Base-by-base conservation (phyloP, 2,797 vertebrate genomes). In the Artibeus jamaicensis region DNA sequence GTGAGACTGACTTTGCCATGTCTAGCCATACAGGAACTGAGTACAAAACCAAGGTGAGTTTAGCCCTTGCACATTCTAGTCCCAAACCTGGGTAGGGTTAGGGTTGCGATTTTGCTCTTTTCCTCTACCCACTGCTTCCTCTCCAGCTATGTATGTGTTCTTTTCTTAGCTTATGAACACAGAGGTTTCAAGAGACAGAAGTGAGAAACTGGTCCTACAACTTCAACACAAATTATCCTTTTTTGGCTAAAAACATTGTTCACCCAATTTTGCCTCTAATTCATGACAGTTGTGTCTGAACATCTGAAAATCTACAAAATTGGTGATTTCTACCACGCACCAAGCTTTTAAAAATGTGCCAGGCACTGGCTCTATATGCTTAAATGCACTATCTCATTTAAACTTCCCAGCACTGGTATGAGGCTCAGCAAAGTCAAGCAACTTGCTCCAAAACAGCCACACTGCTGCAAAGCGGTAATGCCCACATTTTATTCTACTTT, bases 131-230 rank as follows among this genome's bases (percentile, higher is more conserved):
- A 86, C 34, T 5, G 16, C 15, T 65, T 93, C 74, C 50, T 85
- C 39, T 87, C 68, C 62, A 79, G 39, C 3, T 44, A 57, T n/a
- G 26, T 82, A 65, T 34, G 53, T 32, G 48, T 22, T 65, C 29
- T 79, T 86, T 82, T 92, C 70, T 94, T 89, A 89, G 59, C 48
- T 34, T 55, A 86, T 29, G 34, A 84, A 95, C 42, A 76, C 9
- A 19, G 2, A 81, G 39, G 26, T 81, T 88, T 77, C 65, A 42
- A 37, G 7, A 44, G 44, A 48, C 3, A 10, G 32, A 67, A 89
- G 55, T 53, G 29, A 92, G 29, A 59, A 91, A 93, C 55, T 71
- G 39, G n/a, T 15, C 48, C 57, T 78, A 81, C 34, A 73, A 53
- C 70, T 87, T 85, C 67, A 73, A 82, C 32, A 71, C 39, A 89